Conservation (phyloP, 2,888 invertebrate genomes). For the Ametastegia equiseti region DNA sequence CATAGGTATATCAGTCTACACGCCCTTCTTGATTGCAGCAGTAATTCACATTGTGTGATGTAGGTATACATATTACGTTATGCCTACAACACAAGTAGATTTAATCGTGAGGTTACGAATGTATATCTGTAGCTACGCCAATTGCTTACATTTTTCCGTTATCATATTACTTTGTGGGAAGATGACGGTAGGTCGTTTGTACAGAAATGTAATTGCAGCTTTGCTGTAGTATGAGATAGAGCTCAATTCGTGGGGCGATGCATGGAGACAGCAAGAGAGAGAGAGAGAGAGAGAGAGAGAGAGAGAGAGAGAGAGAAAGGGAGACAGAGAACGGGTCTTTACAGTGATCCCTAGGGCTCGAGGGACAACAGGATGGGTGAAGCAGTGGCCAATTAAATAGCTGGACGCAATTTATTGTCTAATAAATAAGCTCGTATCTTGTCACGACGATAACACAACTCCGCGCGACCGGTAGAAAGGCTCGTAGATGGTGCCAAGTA, state of each 20-base stretch:
- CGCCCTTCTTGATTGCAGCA: too few species aligned
- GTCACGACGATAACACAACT: slow-evolving; percentile 42
- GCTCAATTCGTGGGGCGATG: slow-evolving; percentile 14
- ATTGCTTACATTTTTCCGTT: background rate
- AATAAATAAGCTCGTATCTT: slow-evolving; percentile 54
- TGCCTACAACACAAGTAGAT: background rate
- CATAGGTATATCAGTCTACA: too few species aligned
- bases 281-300: background rate
- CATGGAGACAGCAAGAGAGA: too few species aligned
- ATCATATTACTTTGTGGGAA: slow-evolving; percentile 7
- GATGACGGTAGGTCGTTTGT: slow-evolving; percentile 2
- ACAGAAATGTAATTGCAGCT: slow-evolving; percentile 45
- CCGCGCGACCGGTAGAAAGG: background rate
- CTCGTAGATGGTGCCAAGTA: slow-evolving; percentile 28
- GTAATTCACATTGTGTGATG: background rate
- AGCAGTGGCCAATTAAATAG: slow-evolving; percentile 54
- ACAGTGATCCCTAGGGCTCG: slow-evolving; percentile 44
- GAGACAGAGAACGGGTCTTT: slow-evolving; percentile 43
- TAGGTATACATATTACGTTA: background rate
- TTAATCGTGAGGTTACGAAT: background rate
- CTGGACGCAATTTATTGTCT: slow-evolving; percentile 54
- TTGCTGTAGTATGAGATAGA: slow-evolving; percentile 22
- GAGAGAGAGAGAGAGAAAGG: too few species aligned
- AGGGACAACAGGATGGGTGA: slow-evolving; percentile 49
- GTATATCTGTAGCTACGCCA: background rate